Base-by-base conservation (phyloP, 2,113 vertebrate species). In the Centrocercus urophasianus region DNA sequence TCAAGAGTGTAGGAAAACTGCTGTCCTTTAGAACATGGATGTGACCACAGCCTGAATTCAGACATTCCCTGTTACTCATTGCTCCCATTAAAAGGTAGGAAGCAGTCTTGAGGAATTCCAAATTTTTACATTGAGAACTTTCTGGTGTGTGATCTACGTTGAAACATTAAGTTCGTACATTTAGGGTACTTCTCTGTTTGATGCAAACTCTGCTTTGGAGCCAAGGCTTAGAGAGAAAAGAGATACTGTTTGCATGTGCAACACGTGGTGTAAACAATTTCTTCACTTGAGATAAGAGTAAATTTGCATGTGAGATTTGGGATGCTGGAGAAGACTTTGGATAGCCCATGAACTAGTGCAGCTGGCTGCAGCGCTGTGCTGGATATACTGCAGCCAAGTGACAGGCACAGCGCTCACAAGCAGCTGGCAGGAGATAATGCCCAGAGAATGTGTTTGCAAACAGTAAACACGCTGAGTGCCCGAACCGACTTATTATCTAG, bases 231-330 rank as follows among this genome's bases (percentile, higher is more conserved):
- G 27, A 74, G 65, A 59, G 63, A n/a, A 91, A 70, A 88, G 28
- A 8, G 47, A 45, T 13, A 7, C 8, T 43, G 10, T 21, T 74
- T 42, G 10, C 15, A 8, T 2, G 12, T 27, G 24, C 64, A 83
- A 4, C 28, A 24, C 0, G 0, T 24, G 5, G 21, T 73, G 30
- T 69, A 90, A 86, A 43, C 0, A 0, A 17, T 60, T 84, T 72
- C 45, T 80, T 54, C 45, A 27, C 32, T 43, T 74, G 79, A 73
- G 27, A 77, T 32, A 69, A 34, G 19, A 52, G 30, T 10, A 40
- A 25, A 30, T 60, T 72, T 66, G 18, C 48, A n/a, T 63, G 36
- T 11, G 75, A 88, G 16, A 24, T 64, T 40, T 83, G 11, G 25
- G 50, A 32, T 6, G 5, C 3, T 52, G 83, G 54, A 57, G 61